Percentiles rank a stretch among this genome's conserved stretches.
These are phyloP conservation scores for Diphyllodes magnificus DNA, from an alignment of 2,113 vertebrate species.

Conservation along the genomic window DNA sequence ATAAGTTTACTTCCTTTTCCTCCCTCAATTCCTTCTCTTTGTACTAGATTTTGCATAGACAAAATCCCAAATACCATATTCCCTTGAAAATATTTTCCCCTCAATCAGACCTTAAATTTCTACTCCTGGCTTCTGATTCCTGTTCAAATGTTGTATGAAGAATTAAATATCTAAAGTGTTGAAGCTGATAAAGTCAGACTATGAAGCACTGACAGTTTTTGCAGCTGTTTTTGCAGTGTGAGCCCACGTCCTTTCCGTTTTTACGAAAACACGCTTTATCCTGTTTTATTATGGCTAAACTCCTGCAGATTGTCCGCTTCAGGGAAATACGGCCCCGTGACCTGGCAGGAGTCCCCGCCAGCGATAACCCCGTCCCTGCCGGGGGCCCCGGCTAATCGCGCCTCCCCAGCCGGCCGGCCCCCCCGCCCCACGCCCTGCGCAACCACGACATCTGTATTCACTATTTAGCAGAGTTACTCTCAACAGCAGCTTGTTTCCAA, in stretches of 20 bases:
- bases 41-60: not conserved
- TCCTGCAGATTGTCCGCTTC: not conserved
- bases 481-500: not conserved
- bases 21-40: not conserved
- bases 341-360: not conserved
- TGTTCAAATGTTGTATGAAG: not conserved
- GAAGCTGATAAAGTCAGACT: not conserved
- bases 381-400: not conserved
- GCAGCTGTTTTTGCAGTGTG: not conserved
- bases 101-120: not conserved
- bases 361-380: not conserved
- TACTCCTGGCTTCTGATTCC: not conserved
- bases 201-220: accelerated
- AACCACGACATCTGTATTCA: not conserved
- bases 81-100: not conserved
- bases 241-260: not conserved
- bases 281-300: slow-evolving; percentile 1
- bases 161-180: not conserved
- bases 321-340: not conserved
- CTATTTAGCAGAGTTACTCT: not conserved
- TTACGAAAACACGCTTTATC: not conserved
- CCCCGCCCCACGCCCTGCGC: not conserved
- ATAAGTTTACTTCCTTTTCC: not conserved
- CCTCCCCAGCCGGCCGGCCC: not conserved
- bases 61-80: not conserved